Percentiles rank a stretch among this genome's conserved stretches.
Evolutionary conservation across 2,797 vertebrate genomes (phyloP).

Genomic region (Urocyon cinereoargenteus): DNA sequence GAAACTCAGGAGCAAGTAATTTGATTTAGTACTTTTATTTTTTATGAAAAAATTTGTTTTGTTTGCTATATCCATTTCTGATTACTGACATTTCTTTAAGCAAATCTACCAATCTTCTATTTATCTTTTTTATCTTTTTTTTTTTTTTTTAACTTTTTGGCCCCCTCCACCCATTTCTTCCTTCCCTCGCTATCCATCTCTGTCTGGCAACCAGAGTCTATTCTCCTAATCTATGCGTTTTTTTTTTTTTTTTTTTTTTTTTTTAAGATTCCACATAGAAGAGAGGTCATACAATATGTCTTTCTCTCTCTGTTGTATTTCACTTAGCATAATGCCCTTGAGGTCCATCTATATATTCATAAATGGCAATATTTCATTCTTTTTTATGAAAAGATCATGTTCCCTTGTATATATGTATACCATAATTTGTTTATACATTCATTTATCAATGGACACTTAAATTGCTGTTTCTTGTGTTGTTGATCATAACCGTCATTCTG

Average conservation of each 20-base stretch:
- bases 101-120: no score
- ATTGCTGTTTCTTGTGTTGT: neutral
- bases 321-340: neutral
- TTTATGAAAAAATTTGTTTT: no score
- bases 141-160: neutral
- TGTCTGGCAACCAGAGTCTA: neutral
- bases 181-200: neutral
- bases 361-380: neutral
- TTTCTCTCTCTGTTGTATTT: neutral
- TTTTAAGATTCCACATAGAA: neutral
- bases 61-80: no score
- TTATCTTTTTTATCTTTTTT: no score
- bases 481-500: neutral
- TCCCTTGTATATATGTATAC: neutral
- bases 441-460: neutral
- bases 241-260: neutral
- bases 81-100: no score
- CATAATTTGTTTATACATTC: neutral
- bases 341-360: neutral
- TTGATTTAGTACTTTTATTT: no score
- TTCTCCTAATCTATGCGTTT: neutral
- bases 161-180: neutral
- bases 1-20: no score
- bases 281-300: neutral
- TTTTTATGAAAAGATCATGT: neutral